Base-by-base conservation (phyloP, 1,140 invertebrate genomes). In the Hormaphis cornu region DNA sequence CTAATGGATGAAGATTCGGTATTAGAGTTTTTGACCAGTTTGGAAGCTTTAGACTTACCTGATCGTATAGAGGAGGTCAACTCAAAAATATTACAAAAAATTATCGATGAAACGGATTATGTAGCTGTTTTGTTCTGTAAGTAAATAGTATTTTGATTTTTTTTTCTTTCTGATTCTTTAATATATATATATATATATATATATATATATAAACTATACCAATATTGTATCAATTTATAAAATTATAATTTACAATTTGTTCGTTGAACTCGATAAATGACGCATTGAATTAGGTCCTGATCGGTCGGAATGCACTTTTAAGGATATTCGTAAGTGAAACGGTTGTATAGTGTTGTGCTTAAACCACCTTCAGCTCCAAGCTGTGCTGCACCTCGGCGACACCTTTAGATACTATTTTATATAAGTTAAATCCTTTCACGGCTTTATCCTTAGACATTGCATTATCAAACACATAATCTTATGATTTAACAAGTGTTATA, bases 31-130 rank as follows among this genome's bases (percentile, higher is more conserved):
- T 81, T 96, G 59, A 95, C 91, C 59, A 93, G 91, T 77, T 83
- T 95, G 73, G 91, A 95, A 81, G 90, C 92, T 71, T 93, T 95
- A 90, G 92, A 95, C 77, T 79, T 92, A 74, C 92, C 93, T n/a
- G 92, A 95, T 79, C 84, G 91, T 79, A 95, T 96, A 76, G 93
- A 95, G 82, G 93, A 95, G 83, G 93, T 95, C 24, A 95, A 95
- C 79, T 82, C 90, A 26, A 92, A 91, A 80, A 94, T 95, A 75
- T 81, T 96, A 70, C 83, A 86, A 46, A 95, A 95, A 81, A 91
- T 95, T 74, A 89, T 96, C 71, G 89, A 94, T 79, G 91, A 95
- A 73, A 91, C 89, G 2, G 89, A 93, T 74, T 95, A 89, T 77
- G 90, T 96, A 71, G 93, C 93, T 50, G 92, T 95, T 73, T 83